Base-by-base conservation (phyloP, 1,140 invertebrate species). In the Cotesia glomerata region DNA sequence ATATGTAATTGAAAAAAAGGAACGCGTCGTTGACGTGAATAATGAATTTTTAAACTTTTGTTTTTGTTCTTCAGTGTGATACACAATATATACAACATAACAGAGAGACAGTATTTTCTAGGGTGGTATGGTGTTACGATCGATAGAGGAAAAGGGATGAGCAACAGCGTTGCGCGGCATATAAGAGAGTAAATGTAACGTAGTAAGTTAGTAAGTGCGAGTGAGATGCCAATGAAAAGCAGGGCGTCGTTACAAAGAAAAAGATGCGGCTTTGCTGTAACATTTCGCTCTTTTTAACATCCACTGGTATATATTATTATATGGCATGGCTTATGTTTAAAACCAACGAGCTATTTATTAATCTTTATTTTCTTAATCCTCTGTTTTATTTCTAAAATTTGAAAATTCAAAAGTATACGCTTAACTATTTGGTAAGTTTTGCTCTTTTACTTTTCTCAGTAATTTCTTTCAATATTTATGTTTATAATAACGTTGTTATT, bases 61-160 rank as follows among this genome's bases (percentile, higher is more conserved):
- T 49, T 64, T 16, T 18, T 49, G 16, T 64, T 49, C 14, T 32
- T 16, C 18, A 16, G 39, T 18, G 65, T 67, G 65, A 51, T 49
- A 54, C 65, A 67, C 18, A 67, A 52, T 67, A 26, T 26, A 67
- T 45, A 45, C 39, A 45, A 11, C 39, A 8, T 7, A 45, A 11
- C 36, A 67, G 32, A 54, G 65, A 26, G 49, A 54, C 4, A 18
- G 39, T n/a, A n/a, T 45, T 64, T 64, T 64, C 34, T 64, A 18
- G 16, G 13, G 35, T 64, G 62, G 62, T 64, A 67, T 26, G 51
- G 45, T 67, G 45, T 52, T 16, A 9, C 49, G 65, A 67, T 67
- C 65, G 65, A 67, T 67, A 67, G 39, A 51, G 32, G 39, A 67
- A 34, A 45, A 16, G 51, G 65, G 65, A 54, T 67, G 65, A 67